These are phyloP conservation scores for human (Homo sapiens) DNA, from an alignment of 2,113 vertebrate genomes.

Conservation along the genomic window DNA sequence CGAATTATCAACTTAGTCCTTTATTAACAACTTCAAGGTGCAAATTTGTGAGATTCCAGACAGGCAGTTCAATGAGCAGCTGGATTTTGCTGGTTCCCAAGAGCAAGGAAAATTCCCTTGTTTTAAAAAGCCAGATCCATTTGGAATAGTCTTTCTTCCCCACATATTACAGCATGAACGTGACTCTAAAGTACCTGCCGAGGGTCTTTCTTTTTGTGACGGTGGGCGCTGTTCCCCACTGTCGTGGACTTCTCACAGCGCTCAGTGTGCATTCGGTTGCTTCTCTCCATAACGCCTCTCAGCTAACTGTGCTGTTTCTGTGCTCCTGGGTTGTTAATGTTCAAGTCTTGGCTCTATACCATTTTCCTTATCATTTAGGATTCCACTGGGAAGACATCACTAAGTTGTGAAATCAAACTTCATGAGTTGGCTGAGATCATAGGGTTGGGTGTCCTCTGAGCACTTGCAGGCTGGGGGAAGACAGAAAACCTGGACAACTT, in stretches of 20 bases:
- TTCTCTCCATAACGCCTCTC: background rate
- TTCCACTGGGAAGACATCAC: conserved; percentile 53
- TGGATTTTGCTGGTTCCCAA: background rate
- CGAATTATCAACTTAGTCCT: background rate
- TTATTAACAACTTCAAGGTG: background rate
- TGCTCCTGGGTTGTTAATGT: background rate
- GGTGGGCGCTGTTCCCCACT: background rate
- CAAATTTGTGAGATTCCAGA: background rate
- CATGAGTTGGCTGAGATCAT: conserved; percentile 38
- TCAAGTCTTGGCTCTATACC: background rate
- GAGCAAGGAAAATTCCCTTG: background rate
- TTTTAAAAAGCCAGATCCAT: background rate
- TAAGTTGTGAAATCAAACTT: conserved; percentile 42
- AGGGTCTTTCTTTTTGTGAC: background rate
- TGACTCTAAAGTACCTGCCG: background rate
- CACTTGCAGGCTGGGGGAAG: background rate
- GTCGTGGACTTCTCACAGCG: background rate
- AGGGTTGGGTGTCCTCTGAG: conserved; percentile 27
- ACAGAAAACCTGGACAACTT: conserved; percentile 28
- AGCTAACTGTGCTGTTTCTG: background rate
- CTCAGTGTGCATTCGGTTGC: background rate
- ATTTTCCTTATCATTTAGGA: conserved; percentile 9
- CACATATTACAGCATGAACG: background rate
- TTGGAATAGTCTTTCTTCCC: background rate
- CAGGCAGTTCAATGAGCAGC: background rate